Evolutionary conservation across 2,888 invertebrate genomes (phyloP).

Genomic region (Drosophila acutilabella): DNA sequence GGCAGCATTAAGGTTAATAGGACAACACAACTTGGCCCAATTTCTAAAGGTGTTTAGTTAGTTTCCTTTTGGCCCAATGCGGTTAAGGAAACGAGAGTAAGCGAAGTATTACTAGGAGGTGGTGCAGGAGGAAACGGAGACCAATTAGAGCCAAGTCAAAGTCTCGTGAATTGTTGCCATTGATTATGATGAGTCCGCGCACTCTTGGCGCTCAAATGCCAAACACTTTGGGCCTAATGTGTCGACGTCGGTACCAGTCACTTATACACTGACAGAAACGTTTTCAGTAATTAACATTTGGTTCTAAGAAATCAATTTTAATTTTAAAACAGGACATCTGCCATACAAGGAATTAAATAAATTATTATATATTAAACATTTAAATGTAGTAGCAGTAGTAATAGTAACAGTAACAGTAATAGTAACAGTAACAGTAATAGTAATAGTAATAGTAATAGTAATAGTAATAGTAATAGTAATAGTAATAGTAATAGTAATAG

Average conservation of each 20-base stretch:
- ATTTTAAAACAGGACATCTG: no score
- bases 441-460: no score
- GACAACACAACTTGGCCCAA: constrained; percentile 36
- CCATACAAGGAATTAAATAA: no score
- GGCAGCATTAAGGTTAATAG: constrained; percentile 45
- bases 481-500: no score
- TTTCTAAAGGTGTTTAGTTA: constrained; percentile 20
- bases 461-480: no score
- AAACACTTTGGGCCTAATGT: constrained; percentile 61
- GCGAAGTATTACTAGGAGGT: no score
- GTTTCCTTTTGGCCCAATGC: constrained; percentile 3
- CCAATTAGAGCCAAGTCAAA: constrained; percentile 50
- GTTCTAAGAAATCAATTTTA: no score
- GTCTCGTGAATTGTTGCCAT: constrained; percentile 50
- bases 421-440: no score
- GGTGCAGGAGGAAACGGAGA: neutral
- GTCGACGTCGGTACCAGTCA: constrained; percentile 10
- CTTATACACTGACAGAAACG: neutral
- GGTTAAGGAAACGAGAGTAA: neutral
- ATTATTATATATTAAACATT: no score
- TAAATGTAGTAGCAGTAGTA: no score
- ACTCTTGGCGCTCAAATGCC: constrained; percentile 45
- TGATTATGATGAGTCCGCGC: constrained; percentile 61
- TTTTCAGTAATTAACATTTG: no score
- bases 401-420: no score